A percentile compares a stretch with the other conserved stretches of the same genome.
Evolutionary conservation across 92 coral and sea anemone genomes (phyloP).

Genomic region (Chrysogorgia sp.): DNA sequence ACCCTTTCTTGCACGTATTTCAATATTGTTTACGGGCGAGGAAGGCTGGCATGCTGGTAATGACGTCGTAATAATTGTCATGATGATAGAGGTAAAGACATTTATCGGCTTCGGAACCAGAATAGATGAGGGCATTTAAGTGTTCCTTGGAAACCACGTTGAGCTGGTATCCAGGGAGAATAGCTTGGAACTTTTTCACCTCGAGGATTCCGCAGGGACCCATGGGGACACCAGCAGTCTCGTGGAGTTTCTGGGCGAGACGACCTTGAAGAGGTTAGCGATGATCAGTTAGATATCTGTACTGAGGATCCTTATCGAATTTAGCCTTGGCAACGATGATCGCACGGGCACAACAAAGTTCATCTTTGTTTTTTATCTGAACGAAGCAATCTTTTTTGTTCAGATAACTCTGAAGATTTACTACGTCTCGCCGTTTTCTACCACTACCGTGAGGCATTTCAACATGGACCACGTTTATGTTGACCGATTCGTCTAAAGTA

Average conservation of each 20-base stretch:
- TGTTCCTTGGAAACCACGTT: conserved; percentile 47
- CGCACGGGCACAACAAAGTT: background rate
- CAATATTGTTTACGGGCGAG: conserved; percentile 46
- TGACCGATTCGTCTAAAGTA: too few relatives aligned
- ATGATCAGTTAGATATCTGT: background rate
- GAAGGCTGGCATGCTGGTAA: conserved; percentile 58
- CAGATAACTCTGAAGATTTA: conserved; percentile 40
- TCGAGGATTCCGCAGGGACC: background rate
- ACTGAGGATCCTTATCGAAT: conserved; percentile 19
- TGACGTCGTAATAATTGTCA: conserved; percentile 58
- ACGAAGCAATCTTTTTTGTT: too few relatives aligned
- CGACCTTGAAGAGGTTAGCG: conserved; percentile 7
- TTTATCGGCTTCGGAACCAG: conserved; percentile 58
- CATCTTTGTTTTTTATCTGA: conserved; percentile 16
- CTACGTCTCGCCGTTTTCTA: conserved; percentile 21
- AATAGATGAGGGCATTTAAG: conserved; percentile 54
- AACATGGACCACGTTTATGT: conserved; percentile 45
- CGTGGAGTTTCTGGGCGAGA: conserved; percentile 30
- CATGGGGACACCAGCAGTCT: conserved; percentile 27
- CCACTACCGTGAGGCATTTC: conserved; percentile 43
- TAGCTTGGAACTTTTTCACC: too few relatives aligned
- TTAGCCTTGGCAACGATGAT: conserved; percentile 23
- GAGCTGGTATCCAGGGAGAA: too few relatives aligned
- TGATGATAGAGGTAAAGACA: conserved; percentile 42
- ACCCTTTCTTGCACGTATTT: conserved; percentile 54